These are phyloP conservation scores for Acrobasis suavella DNA, from an alignment of 2,888 invertebrate genomes.

Conservation along the genomic window DNA sequence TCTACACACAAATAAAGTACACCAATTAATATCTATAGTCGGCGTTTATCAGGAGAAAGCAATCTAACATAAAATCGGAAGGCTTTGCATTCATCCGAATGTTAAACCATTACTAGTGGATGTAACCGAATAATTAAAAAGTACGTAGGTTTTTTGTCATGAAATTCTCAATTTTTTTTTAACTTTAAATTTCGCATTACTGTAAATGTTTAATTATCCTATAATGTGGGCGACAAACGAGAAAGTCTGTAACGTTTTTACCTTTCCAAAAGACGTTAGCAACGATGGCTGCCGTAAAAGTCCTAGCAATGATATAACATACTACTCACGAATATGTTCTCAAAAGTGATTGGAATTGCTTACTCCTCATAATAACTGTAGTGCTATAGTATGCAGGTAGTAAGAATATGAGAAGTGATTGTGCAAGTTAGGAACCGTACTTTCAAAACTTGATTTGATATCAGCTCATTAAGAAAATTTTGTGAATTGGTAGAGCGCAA, in stretches of 20 bases:
- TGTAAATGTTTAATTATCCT: background rate
- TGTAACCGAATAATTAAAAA: background rate
- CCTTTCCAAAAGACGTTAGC: background rate
- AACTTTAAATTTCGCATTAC: background rate
- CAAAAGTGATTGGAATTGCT: conserved; percentile 44
- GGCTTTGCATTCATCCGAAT: conserved; percentile 34
- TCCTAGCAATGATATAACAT: conserved; percentile 16
- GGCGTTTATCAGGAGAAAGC: conserved; percentile 47
- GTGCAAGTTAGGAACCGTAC: too few species aligned
- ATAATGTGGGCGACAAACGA: background rate
- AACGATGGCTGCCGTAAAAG: background rate
- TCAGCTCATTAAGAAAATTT: too few species aligned
- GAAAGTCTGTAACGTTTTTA: background rate
- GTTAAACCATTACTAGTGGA: background rate
- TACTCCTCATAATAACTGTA: conserved; percentile 38
- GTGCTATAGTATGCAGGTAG: background rate
- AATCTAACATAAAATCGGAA: conserved; percentile 53
- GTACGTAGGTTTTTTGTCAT: background rate
- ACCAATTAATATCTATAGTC: conserved; percentile 33
- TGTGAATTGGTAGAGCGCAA: too few species aligned
- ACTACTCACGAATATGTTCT: conserved; percentile 30
- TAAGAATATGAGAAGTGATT: background rate
- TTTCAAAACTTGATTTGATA: too few species aligned
- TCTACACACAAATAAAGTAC: conserved; percentile 37
- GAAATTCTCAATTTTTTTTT: background rate